Conservation (phyloP, 2,888 invertebrate species). For the Cerceris rybyensis region DNA sequence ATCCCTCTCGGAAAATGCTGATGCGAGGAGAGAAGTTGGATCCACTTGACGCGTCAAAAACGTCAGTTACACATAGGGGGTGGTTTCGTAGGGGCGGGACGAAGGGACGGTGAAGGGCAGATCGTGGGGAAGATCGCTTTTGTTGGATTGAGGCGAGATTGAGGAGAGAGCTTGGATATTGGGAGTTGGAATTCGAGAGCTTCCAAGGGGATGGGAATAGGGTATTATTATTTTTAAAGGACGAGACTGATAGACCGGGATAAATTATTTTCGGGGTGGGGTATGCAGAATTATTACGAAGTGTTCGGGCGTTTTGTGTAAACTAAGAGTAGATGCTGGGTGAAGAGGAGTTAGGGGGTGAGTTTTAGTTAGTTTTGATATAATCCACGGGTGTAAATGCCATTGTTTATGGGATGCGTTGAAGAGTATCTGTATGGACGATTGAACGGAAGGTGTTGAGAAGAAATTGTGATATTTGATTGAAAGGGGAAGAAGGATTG, state of each 20-base stretch:
- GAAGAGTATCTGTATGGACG: no score
- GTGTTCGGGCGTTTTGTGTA: background rate
- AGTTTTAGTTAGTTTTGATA: no score
- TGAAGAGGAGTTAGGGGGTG: no score
- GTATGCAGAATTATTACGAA: background rate
- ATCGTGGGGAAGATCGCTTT: constrained; percentile 33
- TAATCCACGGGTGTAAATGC: no score
- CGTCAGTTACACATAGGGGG: constrained; percentile 76
- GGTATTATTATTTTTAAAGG: constrained; percentile 50
- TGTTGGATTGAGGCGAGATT: constrained; percentile 32
- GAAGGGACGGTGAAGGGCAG: background rate
- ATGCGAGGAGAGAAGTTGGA: constrained; percentile 31
- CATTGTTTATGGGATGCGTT: no score
- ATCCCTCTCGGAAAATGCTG: constrained; percentile 14
- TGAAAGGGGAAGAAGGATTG: no score
- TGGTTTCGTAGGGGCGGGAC: constrained; percentile 21
- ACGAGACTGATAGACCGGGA: constrained; percentile 37
- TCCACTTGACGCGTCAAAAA: constrained; percentile 80
- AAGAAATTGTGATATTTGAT: no score
- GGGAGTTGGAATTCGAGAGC: constrained; percentile 47
- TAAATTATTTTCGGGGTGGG: constrained; percentile 24
- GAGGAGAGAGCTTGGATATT: constrained; percentile 22
- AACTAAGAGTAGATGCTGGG: no score
- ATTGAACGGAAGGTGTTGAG: no score
- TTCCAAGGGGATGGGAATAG: constrained; percentile 18